Evolutionary conservation across 1,140 invertebrate species (phyloP).

Genomic region (Drosophila kohkoa): DNA sequence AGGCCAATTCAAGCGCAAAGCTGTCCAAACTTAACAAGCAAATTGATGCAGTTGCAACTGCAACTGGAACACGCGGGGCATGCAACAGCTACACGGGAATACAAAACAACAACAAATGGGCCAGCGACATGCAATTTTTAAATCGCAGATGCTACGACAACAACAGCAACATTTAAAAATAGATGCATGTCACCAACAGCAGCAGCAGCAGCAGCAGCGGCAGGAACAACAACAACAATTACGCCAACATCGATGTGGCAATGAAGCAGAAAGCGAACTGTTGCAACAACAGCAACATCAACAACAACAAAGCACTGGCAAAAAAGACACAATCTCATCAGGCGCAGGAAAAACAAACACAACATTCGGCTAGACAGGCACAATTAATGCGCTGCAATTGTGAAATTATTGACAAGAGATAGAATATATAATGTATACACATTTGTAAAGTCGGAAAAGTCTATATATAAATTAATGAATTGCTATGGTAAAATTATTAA

Average conservation of each 20-base stretch:
- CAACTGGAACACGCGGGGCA: conserved; percentile 15
- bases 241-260: conserved; percentile 65
- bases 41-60: conserved; percentile 40
- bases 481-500: no score
- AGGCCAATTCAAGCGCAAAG: conserved; percentile 75
- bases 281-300: conserved; percentile 21
- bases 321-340: conserved; percentile 27
- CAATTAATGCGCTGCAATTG: conserved; percentile 7
- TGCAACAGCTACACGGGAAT: background rate
- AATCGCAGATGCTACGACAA: conserved; percentile 57
- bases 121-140: conserved; percentile 66
- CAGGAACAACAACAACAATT: conserved; percentile 32
- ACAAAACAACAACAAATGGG: conserved; percentile 51
- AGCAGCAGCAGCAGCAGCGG: conserved; percentile 45
- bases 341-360: background rate
- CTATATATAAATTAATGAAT: no score
- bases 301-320: conserved; percentile 10
- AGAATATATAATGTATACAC: no score
- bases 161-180: conserved; percentile 68
- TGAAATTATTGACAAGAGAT: background rate
- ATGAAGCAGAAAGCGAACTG: conserved; percentile 56
- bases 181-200: conserved; percentile 71
- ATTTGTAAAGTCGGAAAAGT: no score
- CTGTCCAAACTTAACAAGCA: conserved; percentile 61
- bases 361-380: conserved; percentile 2